These are phyloP conservation scores for Pseudomyrmex dendroicus DNA, from an alignment of 1,140 invertebrate species.

Conservation along the genomic window DNA sequence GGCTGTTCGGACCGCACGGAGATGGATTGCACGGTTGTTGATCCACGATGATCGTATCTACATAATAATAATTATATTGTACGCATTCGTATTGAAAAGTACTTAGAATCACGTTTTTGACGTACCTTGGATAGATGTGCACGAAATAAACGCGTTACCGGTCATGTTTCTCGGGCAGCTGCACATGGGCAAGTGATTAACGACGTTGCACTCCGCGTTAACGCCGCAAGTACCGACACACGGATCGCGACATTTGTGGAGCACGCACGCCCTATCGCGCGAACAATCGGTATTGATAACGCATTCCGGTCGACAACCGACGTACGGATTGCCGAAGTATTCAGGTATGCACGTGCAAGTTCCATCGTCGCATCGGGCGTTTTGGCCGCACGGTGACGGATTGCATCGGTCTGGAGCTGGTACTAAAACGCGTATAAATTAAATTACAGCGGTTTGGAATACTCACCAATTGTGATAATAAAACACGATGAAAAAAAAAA, in stretches of 20 bases:
- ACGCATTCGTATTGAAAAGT: neutral
- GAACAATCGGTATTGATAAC: constrained; percentile 91
- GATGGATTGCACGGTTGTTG: constrained; percentile 87
- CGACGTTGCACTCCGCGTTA: constrained; percentile 90
- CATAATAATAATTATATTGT: constrained; percentile 6
- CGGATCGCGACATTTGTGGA: constrained; percentile 89
- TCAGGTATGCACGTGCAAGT: constrained; percentile 88
- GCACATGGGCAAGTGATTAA: constrained; percentile 92
- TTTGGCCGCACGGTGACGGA: constrained; percentile 89
- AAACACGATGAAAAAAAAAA: neutral
- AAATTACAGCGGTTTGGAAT: constrained; percentile 2
- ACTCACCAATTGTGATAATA: neutral
- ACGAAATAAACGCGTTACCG: constrained; percentile 90
- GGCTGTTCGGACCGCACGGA: constrained; percentile 89
- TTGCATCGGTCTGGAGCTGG: constrained; percentile 86
- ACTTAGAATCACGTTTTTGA: neutral
- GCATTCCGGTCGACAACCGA: constrained; percentile 88
- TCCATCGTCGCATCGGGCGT: constrained; percentile 87
- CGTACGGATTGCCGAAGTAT: constrained; percentile 88
- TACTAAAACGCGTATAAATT: constrained; percentile 23
- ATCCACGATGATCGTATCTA: constrained; percentile 71
- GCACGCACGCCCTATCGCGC: constrained; percentile 89
- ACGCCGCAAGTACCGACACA: constrained; percentile 90
- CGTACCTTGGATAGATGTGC: constrained; percentile 80
- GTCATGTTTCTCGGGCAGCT: constrained; percentile 88